Conservation (phyloP, 1,140 invertebrate species). For the Panonychus citri region DNA sequence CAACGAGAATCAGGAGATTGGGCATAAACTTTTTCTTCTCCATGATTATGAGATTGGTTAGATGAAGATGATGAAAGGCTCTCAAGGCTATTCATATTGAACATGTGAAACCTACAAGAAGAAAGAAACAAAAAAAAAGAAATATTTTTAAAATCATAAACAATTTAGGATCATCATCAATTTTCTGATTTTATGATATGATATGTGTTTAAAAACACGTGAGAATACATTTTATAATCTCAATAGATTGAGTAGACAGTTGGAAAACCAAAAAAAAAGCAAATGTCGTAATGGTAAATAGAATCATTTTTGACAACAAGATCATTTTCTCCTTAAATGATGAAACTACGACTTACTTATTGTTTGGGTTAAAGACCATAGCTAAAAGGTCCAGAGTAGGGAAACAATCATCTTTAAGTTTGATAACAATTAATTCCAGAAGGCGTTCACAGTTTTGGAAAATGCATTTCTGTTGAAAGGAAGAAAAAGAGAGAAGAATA, state of each 20-base stretch:
- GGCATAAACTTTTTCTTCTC: constrained; percentile 56
- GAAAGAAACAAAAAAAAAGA: not conserved
- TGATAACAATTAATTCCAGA: constrained; percentile 68
- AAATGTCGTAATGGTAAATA: no score
- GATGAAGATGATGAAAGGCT: constrained; percentile 31
- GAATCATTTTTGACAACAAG: no score
- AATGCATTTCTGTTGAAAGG: constrained; percentile 42
- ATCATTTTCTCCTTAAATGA: no score
- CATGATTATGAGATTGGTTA: not conserved
- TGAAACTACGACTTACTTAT: constrained; percentile 47
- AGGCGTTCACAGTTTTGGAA: constrained; percentile 73
- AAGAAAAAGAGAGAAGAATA: not conserved
- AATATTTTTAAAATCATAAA: not conserved
- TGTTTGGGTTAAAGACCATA: constrained; percentile 76
- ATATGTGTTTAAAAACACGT: no score
- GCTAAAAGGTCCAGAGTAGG: constrained; percentile 71
- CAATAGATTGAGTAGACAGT: no score
- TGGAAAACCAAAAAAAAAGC: no score
- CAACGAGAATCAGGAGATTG: constrained; percentile 34
- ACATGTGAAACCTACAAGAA: constrained; percentile 59
- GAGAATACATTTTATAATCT: no score
- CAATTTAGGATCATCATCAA: no score
- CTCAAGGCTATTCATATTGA: constrained; percentile 59
- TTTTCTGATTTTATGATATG: no score
- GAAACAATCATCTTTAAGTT: constrained; percentile 77